A percentile compares a stretch with the other conserved stretches of the same genome.
Evolutionary conservation across 2,113 vertebrate genomes (phyloP).

Genomic region (Gopherus evgoodei): DNA sequence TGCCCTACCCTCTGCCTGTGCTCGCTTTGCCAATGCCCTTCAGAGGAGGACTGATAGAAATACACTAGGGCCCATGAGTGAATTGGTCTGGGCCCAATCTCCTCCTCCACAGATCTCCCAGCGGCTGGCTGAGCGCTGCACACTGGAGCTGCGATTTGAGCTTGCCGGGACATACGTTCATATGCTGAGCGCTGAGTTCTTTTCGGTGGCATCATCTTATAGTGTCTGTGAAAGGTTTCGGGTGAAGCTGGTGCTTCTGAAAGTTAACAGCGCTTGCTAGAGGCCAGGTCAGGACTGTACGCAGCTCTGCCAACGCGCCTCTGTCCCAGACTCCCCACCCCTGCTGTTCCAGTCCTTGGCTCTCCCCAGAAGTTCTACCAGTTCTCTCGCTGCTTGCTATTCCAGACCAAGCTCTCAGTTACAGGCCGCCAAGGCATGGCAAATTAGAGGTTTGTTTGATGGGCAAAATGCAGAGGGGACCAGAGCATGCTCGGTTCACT

Average conservation of each 20-base stretch:
- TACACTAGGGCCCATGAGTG: too few relatives aligned
- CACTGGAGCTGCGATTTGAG: too few relatives aligned
- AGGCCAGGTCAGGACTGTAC: neutral
- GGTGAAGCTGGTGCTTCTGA: neutral
- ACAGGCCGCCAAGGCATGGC: too few relatives aligned
- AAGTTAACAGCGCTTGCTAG: neutral
- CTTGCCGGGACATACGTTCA: rapidly evolving
- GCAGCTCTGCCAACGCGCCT: neutral
- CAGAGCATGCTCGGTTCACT: neutral
- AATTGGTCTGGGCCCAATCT: too few relatives aligned
- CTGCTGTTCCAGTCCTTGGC: neutral
- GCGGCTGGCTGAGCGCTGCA: too few relatives aligned
- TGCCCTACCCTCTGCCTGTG: too few relatives aligned
- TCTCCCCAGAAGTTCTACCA: neutral
- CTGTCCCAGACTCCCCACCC: neutral
- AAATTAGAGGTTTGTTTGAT: neutral
- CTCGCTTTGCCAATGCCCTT: neutral
- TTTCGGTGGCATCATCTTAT: neutral
- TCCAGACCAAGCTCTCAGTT: neutral
- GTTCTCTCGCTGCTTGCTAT: too few relatives aligned
- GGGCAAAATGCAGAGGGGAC: neutral
- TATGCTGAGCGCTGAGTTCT: neutral
- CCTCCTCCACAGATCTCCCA: too few relatives aligned
- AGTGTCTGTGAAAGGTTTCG: neutral
- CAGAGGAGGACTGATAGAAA: too few relatives aligned